These are phyloP conservation scores for Heliconius melpomene DNA, from an alignment of 1,140 invertebrate species.

Conservation along the genomic window DNA sequence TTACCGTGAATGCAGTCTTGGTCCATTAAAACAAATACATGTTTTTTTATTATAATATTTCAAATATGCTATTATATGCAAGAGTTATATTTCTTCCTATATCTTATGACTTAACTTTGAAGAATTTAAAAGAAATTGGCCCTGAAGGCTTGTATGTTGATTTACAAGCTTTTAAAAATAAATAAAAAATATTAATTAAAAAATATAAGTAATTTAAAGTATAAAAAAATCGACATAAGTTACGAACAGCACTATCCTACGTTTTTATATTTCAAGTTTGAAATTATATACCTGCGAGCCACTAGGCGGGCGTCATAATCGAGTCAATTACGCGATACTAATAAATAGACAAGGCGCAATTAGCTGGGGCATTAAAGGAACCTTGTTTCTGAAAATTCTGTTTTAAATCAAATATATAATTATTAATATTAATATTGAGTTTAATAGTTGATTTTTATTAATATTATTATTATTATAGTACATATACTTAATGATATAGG, in stretches of 20 bases:
- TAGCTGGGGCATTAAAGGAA: conserved; percentile 46
- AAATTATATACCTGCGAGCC: conserved; percentile 53
- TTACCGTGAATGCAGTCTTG: too few relatives aligned
- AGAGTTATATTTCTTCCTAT: too few relatives aligned
- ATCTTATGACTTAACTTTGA: too few relatives aligned
- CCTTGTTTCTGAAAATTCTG: neutral
- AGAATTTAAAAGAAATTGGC: too few relatives aligned
- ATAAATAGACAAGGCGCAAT: conserved; percentile 65
- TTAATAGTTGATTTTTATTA: too few relatives aligned
- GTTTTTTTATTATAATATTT: too few relatives aligned
- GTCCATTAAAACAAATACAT: too few relatives aligned
- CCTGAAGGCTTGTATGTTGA: too few relatives aligned
- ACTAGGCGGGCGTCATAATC: conserved; percentile 56
- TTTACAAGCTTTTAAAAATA: too few relatives aligned
- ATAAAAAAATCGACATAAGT: conserved; percentile 8
- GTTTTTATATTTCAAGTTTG: conserved; percentile 51
- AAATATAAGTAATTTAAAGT: neutral
- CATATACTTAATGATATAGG: too few relatives aligned
- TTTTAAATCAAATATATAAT: neutral
- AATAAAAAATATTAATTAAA: neutral
- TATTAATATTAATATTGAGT: neutral
- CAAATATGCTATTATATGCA: too few relatives aligned
- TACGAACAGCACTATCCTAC: conserved; percentile 6
- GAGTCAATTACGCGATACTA: conserved; percentile 70
- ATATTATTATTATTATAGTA: too few relatives aligned